Evolutionary conservation across 2,113 vertebrate species (phyloP), one percentile per base, ranked within the genome.

Genomic region (Calidris pugnax): DNA sequence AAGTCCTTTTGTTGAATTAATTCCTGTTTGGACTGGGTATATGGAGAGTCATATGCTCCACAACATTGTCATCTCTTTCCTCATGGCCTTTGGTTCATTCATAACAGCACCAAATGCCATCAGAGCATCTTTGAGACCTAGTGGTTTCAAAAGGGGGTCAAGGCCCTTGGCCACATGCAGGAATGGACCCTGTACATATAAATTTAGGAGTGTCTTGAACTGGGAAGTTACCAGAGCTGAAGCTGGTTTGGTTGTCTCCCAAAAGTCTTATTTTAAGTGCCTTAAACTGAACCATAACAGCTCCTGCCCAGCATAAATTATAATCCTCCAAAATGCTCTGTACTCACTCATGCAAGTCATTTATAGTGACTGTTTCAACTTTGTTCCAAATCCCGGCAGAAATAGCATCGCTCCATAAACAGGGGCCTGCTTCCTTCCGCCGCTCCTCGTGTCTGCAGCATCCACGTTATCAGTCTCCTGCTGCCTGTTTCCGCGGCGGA

Each of bases 221-320:
- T 90, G 83, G 48, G 77, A 71, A 92, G 37, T 93, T 79, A 76
- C 43, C 73, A 93, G 84, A 93, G 66, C 90, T 79, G 80, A 91
- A 87, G 66, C 35, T 91, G 85, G 84, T 92, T 97, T 96, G 89
- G 74, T 97, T 93, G 75, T 64, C 74, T 97, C 94, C 89, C 91
- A 69, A 7, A 94, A 89, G 28, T 75, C 80, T 92, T 93, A 93
- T 97, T 97, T 96, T 97, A 95, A 95, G 62, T 15, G 62, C 35
- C 41, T 93, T 77, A 67, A 90, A 86, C 68, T 43, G 91, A 94
- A 83, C 74, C 91, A 85, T 87, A 94, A 90, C 88, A 95, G 71
- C 80, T 96, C 13, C 50, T 92, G 90, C 77, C 95, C 10, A n/a
- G 80, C 88, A 96, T 81, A 95, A 96, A 94, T 96, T 95, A 96